Percentiles rank a stretch among this genome's conserved stretches.
These are phyloP conservation scores for Rhineura floridana DNA, from an alignment of 2,113 vertebrate species.

Conservation along the genomic window DNA sequence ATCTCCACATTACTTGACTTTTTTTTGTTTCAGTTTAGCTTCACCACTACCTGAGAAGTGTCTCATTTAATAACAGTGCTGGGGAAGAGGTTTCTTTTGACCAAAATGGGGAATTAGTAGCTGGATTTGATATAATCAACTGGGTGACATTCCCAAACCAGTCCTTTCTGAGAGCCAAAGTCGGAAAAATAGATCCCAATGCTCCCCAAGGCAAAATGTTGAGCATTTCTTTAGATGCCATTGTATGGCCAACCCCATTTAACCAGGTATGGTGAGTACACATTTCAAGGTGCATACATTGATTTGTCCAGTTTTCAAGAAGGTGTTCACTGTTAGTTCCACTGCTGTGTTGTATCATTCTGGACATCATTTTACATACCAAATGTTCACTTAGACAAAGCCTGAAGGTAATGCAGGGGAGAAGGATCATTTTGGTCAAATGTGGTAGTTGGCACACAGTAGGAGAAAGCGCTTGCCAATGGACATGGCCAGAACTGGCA, in stretches of 20 bases:
- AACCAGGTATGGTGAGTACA: neutral
- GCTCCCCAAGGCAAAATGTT: neutral
- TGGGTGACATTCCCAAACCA: neutral
- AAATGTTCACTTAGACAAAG: too few species aligned
- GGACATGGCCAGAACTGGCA: too few species aligned
- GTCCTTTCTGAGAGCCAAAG: neutral
- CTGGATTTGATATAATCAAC: slow-evolving; percentile 9
- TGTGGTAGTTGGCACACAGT: too few species aligned
- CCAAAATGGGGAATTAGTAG: neutral
- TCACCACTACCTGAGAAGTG: neutral
- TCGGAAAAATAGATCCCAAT: neutral
- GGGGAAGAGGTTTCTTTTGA: neutral
- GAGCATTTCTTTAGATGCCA: neutral
- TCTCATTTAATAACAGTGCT: slow-evolving; percentile 3
- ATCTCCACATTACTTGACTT: too few species aligned
- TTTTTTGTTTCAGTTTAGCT: neutral
- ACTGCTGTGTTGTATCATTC: too few species aligned
- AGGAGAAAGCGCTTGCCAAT: too few species aligned
- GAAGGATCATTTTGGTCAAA: too few species aligned
- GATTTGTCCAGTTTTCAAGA: too few species aligned
- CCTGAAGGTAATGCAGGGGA: too few species aligned
- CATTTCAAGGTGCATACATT: too few species aligned
- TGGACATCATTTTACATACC: too few species aligned
- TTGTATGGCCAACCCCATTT: neutral
- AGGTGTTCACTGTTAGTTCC: too few species aligned